phyloP scores from a whole-genome alignment of 2,797 vertebrate species.

The Halcyon chelicuti region DNA sequence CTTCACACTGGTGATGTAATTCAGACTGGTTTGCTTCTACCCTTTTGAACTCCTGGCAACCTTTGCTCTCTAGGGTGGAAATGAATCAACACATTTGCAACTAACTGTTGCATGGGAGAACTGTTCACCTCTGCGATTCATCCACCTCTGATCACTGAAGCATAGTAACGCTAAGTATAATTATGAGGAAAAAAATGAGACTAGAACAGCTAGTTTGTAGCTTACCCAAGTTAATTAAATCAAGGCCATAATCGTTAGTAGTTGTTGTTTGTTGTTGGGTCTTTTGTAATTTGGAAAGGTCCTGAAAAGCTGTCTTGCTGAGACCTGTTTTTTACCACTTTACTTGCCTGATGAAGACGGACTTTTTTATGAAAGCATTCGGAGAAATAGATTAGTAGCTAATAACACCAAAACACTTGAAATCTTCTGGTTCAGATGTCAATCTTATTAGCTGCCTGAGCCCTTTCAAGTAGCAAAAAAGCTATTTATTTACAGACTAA shows the following conservation, averaged over 20 bases:
- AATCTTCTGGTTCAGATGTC: slow-evolving; percentile 51
- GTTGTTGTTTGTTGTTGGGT: neutral
- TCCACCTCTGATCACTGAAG: neutral
- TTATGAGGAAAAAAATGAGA: neutral
- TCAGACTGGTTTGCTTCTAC: neutral
- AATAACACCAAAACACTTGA: slow-evolving; percentile 41
- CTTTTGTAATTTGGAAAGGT: neutral
- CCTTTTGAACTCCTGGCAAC: neutral
- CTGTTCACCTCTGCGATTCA: neutral
- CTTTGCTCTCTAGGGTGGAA: neutral
- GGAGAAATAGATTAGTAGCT: slow-evolving; percentile 34
- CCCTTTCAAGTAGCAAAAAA: slow-evolving; percentile 67
- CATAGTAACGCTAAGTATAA: neutral
- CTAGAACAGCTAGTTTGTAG: neutral
- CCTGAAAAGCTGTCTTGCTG: slow-evolving; percentile 12
- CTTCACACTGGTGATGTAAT: neutral
- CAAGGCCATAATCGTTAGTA: neutral
- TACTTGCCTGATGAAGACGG: slow-evolving; percentile 14
- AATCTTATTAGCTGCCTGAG: slow-evolving; percentile 59
- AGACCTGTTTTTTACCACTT: neutral
- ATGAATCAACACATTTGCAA: neutral
- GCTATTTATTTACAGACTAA: slow-evolving; percentile 68
- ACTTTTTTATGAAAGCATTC: slow-evolving; percentile 30
- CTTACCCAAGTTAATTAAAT: neutral
- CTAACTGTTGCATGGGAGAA: neutral